Evolutionary conservation across 1,140 invertebrate species (phyloP), one percentile per base, ranked within the genome.

Genomic region (Plectrocnemia conspersa): DNA sequence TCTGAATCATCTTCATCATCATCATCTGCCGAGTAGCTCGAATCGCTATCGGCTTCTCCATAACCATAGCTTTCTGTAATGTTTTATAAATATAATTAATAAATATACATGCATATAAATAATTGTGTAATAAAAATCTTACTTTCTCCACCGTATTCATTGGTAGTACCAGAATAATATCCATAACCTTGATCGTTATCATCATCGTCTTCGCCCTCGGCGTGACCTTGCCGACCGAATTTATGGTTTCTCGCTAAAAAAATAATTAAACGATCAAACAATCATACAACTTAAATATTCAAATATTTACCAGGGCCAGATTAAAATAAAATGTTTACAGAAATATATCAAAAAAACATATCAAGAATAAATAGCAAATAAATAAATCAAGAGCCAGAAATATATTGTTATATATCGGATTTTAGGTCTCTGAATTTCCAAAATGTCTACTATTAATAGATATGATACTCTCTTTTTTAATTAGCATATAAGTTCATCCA

Each of bases 201-300:
- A 60, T 84, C 81, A 59, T 81, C 77, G 54, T 74, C 68, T 52
- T 75, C 71, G 33, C 65, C 68, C 16, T 64, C 66, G n/a, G 75
- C 76, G 64, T 83, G 80, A 64, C 80, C 82, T 74, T 91, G 88
- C 29, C 89, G 79, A 3, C 89, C 89, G 77, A 86, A 91, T 64
- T 89, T 89, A 64, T 90, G 87, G 54, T 77, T 84, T 48, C 85
- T 82, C 52, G 86, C 84, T 86, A 65, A 56, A 74, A 68, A 25
- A 25, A 42, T 33, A 44, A 40, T 9, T 40, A 40, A 13, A n/a
- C 13, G 5, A 15, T 7, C 18, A 40, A 13, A 6, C 5, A 18
- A 9, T 40, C 5, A 40, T 5, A 23, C 25, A 45, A n/a, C n/a
- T n/a, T n/a, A n/a, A n/a, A n/a, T n/a, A n/a, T n/a, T n/a, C n/a